Base-by-base conservation (phyloP, 2,888 invertebrate genomes). In the Gasteruption jaculator region DNA sequence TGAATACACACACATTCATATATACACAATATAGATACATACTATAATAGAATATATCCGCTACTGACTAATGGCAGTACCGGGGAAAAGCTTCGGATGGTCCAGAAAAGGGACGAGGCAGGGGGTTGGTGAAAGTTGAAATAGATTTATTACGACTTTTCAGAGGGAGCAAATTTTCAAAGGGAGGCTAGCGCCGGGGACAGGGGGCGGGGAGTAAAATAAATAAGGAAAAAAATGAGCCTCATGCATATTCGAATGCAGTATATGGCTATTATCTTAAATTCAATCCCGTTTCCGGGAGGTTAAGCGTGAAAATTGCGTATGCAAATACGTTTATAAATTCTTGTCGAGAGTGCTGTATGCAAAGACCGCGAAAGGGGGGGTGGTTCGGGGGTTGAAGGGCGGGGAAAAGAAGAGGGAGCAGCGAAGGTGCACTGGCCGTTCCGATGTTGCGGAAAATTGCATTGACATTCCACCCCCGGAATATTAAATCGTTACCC, bases 281-380 rank as follows among this genome's bases (percentile, higher is more conserved):
- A 60, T 60, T 60, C 55, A 60, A 60, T 61, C 56, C 57, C 54
- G 45, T 57, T 60, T 57, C 58, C 56, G 48, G 52, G 51, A 60
- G 58, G 56, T 58, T 58, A 56, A 61, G 53, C 58, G 56, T 54
- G 56, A 61, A 61, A 60, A 61, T 61, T 61, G 58, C 56, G 52
- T 58, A 61, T 60, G 60, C 58, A 61, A 61, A 61, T 61, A 46
- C 50, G 53, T 53, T 54, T 56, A 56, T 56, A 54, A 58, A 58
- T 58, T 55, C 52, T 50, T 45, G 46, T 40, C 31, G 38, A 22
- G 37, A 32, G 34, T 26, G 40, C 30, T 10, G 15, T 11, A 19
- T 15, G 6, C 27, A 21, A 16, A 32, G 21, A n/a, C 19, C 27
- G 30, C 11, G 19, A 19, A 12, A 7, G 34, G 14, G 22, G 16